Evolutionary conservation across 2,113 vertebrate species (phyloP).

Genomic region (Hyaena hyaena): DNA sequence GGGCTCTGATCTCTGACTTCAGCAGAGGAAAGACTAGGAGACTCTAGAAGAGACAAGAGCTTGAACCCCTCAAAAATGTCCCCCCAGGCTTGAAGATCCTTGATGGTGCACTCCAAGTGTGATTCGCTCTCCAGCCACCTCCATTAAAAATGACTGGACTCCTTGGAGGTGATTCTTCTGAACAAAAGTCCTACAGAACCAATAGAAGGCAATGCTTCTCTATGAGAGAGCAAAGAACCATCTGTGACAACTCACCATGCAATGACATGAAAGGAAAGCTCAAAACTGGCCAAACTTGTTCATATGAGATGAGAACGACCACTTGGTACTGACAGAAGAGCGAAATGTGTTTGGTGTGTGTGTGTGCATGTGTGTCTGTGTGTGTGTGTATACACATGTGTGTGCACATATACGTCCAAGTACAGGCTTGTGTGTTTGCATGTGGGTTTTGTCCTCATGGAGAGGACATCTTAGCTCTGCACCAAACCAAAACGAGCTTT

Average conservation of each 20-base stretch:
- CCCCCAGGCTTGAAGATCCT: not conserved
- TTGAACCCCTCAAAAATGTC: fast-evolving
- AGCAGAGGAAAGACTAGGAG: not conserved
- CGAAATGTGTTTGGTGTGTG: not conserved
- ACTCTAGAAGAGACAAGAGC: not conserved
- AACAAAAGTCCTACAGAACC: not conserved
- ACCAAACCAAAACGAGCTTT: not conserved
- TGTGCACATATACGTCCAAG: no score
- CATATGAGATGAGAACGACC: not conserved
- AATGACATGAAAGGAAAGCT: not conserved
- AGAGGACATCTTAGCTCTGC: not conserved
- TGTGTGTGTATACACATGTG: not conserved
- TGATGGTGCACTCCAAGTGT: not conserved
- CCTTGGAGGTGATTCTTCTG: not conserved
- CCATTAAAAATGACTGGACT: not conserved
- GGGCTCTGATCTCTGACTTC: not conserved
- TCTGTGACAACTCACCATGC: not conserved
- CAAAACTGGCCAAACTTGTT: not conserved
- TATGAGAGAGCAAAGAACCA: not conserved
- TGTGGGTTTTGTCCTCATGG: not conserved
- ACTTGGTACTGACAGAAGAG: not conserved
- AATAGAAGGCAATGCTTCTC: not conserved
- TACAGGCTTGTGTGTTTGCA: not conserved
- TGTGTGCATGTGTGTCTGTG: not conserved
- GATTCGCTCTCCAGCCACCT: not conserved